Base-by-base conservation (phyloP, 2,888 invertebrate genomes). In the Ennomos quercinarius region DNA sequence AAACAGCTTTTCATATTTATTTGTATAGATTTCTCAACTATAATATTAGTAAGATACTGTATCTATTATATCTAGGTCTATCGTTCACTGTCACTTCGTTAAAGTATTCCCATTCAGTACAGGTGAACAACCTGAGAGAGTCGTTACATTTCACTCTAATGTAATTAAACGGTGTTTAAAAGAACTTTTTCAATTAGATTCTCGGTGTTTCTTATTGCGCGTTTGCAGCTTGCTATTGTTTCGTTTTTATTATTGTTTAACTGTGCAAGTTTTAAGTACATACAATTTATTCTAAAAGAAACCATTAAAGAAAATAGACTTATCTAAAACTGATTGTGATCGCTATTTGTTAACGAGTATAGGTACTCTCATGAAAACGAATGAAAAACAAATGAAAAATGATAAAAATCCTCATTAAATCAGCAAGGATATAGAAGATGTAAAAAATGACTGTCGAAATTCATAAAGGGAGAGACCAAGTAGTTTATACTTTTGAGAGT, bases 101-200 rank as follows among this genome's bases (percentile, higher is more conserved):
- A 38, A 52, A 43, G 52, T 44, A 4, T 44, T 51, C 43, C 43
- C 45, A 13, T 37, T 10, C 37, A 12, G 39, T 53, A 35, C 45
- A 45, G 52, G 50, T 46, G 42, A 57, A 51, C 42, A 45, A 50
- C 46, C 13, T 42, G 34, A 37, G 17, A 12, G 39, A 51, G 35
- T 46, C 43, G 43, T 48, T 55, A 12, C 12, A 13, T 44, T 46
- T 48, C 44, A 49, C 43, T 44, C 13, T 57, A 52, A 59, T 59
- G 45, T 53, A 59, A 63, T 62, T 58, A 58, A 52, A 49, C 52
- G 35, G 40, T 58, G 50, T 60, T 50, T 50, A 39, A 17, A 34
- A 56, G 51, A 60, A 60, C 51, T 60, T 60, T 60, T 55, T 60
- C 55, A 51, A 60, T 60, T 55, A 53, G 45, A 46, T 36, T 8